These are phyloP conservation scores for Menidia beryllina DNA, from an alignment of 2,113 vertebrate genomes.

Conservation along the genomic window DNA sequence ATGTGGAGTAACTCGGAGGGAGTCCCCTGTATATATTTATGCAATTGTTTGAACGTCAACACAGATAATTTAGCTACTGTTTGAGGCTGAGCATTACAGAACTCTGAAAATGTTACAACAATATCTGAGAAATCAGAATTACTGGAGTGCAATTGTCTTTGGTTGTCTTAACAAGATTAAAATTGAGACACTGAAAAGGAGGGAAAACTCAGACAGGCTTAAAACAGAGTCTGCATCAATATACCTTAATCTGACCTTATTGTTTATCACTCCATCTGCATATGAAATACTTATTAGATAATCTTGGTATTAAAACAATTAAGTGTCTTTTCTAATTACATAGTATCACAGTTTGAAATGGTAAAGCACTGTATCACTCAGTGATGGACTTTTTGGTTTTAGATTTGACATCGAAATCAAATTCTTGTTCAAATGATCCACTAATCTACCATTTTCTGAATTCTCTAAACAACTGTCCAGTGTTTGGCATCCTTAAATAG, in stretches of 20 bases:
- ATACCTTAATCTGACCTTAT: not conserved
- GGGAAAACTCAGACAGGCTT: not conserved
- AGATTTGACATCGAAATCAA: not conserved
- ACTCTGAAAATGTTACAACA: too few species aligned
- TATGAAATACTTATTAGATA: not conserved
- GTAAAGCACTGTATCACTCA: not conserved
- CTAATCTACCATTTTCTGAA: not conserved
- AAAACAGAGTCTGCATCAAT: not conserved
- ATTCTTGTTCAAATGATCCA: not conserved
- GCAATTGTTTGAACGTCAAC: too few species aligned
- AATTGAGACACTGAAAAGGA: not conserved
- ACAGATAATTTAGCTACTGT: too few species aligned
- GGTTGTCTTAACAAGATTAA: not conserved
- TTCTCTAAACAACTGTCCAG: constrained; percentile 21
- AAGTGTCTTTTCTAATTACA: not conserved
- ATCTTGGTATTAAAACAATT: not conserved
- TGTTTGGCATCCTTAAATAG: constrained; percentile 45
- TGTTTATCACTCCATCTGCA: not conserved
- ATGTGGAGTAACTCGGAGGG: constrained; percentile 15
- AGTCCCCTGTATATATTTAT: constrained; percentile 11
- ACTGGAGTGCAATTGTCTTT: not conserved
- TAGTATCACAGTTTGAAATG: not conserved
- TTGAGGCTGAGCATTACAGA: too few species aligned
- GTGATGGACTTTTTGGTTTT: fast-evolving
- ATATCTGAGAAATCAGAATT: too few species aligned